Conservation (phyloP, 1,140 invertebrate genomes). For the Eulimnadia texana region DNA sequence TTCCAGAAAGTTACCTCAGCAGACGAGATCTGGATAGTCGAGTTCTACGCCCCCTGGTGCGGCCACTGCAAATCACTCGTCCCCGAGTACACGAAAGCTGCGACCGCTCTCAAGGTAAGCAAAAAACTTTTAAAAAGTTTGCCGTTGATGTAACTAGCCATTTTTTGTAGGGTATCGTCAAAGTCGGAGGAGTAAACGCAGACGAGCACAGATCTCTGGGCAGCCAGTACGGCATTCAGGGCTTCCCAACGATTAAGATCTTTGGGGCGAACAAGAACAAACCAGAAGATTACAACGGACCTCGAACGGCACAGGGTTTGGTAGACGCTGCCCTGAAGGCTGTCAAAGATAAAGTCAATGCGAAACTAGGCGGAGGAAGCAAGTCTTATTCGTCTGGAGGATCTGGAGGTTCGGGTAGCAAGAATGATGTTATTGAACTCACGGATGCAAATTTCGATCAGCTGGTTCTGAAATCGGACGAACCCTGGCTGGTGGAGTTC, state of each 20-base stretch:
- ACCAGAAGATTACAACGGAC: conserved; percentile 73
- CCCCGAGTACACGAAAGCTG: conserved; percentile 77
- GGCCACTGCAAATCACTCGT: conserved; percentile 62
- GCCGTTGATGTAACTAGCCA: no score
- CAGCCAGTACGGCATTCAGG: conserved; percentile 63
- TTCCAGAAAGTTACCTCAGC: conserved; percentile 75
- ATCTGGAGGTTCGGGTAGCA: neutral
- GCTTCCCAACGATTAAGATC: conserved; percentile 95
- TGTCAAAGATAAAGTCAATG: conserved; percentile 49
- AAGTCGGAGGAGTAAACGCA: conserved; percentile 85
- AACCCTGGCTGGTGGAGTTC: conserved; percentile 94
- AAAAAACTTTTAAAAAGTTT: no score
- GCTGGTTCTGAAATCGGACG: conserved; percentile 72
- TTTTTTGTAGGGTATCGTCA: conserved; percentile 65
- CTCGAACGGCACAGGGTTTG: conserved; percentile 67
- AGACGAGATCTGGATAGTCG: conserved; percentile 82
- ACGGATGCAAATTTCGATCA: conserved; percentile 92
- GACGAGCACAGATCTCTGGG: conserved; percentile 74
- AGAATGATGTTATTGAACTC: conserved; percentile 63
- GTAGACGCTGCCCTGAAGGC: conserved; percentile 66
- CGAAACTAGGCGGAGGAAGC: conserved; percentile 39
- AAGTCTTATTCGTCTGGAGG: conserved; percentile 21
- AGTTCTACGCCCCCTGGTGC: conserved; percentile 82
- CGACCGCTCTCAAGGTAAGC: conserved; percentile 72
- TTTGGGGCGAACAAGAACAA: conserved; percentile 76